Conservation (phyloP, 2,888 invertebrate genomes). For the Polydrusus pterygomalis region DNA sequence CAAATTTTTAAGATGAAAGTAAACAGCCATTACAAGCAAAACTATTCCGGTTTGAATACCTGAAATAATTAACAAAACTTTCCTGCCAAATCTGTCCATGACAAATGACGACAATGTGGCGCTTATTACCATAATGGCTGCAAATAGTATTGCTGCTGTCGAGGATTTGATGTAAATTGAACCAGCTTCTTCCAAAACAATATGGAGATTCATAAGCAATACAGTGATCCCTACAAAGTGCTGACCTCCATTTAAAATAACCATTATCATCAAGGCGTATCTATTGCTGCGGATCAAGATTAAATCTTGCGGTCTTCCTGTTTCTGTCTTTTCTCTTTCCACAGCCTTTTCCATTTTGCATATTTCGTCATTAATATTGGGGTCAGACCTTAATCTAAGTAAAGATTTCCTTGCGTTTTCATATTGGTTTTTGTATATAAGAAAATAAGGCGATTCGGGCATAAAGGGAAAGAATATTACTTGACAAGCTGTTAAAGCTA, state of each 20-base stretch:
- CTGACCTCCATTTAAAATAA: constrained; percentile 68
- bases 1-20: constrained; percentile 66
- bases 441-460: constrained; percentile 70
- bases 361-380: constrained; percentile 65
- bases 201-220: constrained; percentile 70
- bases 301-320: constrained; percentile 67
- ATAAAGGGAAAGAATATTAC: constrained; percentile 67
- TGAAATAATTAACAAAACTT: constrained; percentile 65
- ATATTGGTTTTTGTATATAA: constrained; percentile 63
- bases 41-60: constrained; percentile 66
- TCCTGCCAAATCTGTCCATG: constrained; percentile 69
- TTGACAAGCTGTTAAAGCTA: constrained; percentile 63
- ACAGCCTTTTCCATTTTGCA: constrained; percentile 64
- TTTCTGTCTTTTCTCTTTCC: constrained; percentile 66
- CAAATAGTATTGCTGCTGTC: constrained; percentile 67
- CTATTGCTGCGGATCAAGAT: constrained; percentile 67
- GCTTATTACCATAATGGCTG: constrained; percentile 66
- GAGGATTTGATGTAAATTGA: constrained; percentile 65
- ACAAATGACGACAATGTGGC: constrained; percentile 65
- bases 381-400: constrained; percentile 62
- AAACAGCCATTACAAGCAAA: constrained; percentile 66
- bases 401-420: constrained; percentile 66
- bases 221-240: constrained; percentile 70
- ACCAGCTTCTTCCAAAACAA: constrained; percentile 67
- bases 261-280: constrained; percentile 68